These are phyloP conservation scores for Lethrus apterus DNA, from an alignment of 1,140 invertebrate species.

Conservation along the genomic window DNA sequence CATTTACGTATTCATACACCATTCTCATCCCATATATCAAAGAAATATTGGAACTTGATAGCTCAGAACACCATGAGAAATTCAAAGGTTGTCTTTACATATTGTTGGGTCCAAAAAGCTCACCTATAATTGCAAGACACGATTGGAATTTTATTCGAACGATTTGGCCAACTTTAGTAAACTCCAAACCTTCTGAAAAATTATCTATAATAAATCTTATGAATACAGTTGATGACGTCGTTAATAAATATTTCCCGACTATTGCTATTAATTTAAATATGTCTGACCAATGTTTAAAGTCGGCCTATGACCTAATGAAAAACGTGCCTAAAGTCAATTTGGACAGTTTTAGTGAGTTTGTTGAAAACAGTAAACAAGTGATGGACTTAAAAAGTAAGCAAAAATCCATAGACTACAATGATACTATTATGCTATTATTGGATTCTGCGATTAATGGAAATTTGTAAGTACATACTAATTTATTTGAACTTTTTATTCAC, in stretches of 20 bases:
- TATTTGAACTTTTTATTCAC: conserved; percentile 4
- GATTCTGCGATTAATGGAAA: conserved; percentile 56
- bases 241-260: conserved; percentile 48
- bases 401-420: conserved; percentile 52
- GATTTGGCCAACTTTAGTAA: conserved; percentile 69
- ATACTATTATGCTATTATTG: conserved; percentile 55
- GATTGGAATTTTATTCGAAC: conserved; percentile 66
- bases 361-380: conserved; percentile 39
- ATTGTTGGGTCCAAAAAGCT: conserved; percentile 56
- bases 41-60: conserved; percentile 51
- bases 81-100: conserved; percentile 78
- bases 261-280: conserved; percentile 53
- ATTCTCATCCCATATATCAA: conserved; percentile 53
- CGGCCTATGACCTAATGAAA: conserved; percentile 45
- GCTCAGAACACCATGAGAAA: conserved; percentile 56
- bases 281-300: conserved; percentile 45
- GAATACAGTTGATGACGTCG: conserved; percentile 48
- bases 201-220: conserved; percentile 69
- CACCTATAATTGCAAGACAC: conserved; percentile 57
- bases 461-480: conserved; percentile 51
- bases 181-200: conserved; percentile 72
- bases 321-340: conserved; percentile 32
- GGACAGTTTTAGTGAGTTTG: conserved; percentile 35
- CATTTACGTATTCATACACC: conserved; percentile 54
- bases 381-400: conserved; percentile 41